Conservation (phyloP, 2,888 invertebrate species). For the Coecobrya sp. region DNA sequence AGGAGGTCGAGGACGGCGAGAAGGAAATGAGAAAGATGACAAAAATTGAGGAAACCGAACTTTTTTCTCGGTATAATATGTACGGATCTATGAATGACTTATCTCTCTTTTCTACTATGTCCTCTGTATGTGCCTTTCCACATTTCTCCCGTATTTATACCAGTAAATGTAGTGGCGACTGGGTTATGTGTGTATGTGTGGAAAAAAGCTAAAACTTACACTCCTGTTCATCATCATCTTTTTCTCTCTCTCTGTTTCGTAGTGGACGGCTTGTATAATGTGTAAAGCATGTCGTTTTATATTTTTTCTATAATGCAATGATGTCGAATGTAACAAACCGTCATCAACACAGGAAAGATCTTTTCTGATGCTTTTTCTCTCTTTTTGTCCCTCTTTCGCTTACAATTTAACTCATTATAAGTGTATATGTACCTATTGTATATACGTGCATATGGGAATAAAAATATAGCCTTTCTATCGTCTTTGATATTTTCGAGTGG, state of each 20-base stretch:
- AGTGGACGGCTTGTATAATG: background rate
- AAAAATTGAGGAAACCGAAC: slow-evolving; percentile 77
- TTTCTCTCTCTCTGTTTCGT: background rate
- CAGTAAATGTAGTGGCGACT: background rate
- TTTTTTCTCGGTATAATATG: slow-evolving; percentile 43
- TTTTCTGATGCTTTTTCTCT: slow-evolving; percentile 1
- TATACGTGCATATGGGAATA: too few species aligned
- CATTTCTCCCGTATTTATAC: background rate
- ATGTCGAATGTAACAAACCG: slow-evolving; percentile 26
- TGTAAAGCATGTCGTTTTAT: slow-evolving; percentile 21
- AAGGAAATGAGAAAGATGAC: slow-evolving; percentile 82
- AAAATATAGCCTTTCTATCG: too few species aligned
- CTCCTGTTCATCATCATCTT: background rate
- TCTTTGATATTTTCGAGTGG: slow-evolving; percentile 68
- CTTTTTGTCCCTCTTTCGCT: background rate
- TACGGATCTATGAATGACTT: slow-evolving; percentile 79
- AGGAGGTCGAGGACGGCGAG: slow-evolving; percentile 78
- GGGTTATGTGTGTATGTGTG: background rate
- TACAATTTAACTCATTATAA: slow-evolving; percentile 9
- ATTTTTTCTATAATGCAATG: background rate
- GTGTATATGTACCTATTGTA: background rate
- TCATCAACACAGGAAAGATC: slow-evolving; percentile 46
- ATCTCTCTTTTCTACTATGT: slow-evolving; percentile 49
- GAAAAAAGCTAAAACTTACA: slow-evolving; percentile 13
- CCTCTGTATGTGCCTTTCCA: background rate